A percentile compares a stretch with the other conserved stretches of the same genome.
phyloP scores from a whole-genome alignment of 64 coral and sea anemone species.

The Montipora efflorescens region DNA sequence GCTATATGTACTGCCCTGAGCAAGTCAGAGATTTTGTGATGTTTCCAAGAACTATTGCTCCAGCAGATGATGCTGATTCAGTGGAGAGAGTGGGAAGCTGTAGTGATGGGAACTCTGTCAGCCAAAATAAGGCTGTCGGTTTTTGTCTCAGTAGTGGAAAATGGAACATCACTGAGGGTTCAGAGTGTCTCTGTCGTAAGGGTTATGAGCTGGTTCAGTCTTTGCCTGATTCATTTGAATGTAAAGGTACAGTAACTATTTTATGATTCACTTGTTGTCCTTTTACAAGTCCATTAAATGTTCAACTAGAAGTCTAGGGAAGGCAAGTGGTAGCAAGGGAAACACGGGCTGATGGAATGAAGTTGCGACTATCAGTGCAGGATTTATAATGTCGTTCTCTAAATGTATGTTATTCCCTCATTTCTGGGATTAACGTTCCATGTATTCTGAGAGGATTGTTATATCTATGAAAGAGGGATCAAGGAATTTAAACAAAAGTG shows the following conservation, averaged over 20 bases:
- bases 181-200: constrained; percentile 8
- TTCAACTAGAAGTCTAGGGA: too few species aligned
- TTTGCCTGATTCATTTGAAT: not conserved
- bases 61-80: not conserved
- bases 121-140: not conserved
- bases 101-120: not conserved
- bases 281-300: too few species aligned
- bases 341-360: too few species aligned
- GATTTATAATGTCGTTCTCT: too few species aligned
- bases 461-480: too few species aligned
- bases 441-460: too few species aligned
- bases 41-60: constrained; percentile 45
- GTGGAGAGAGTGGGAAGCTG: constrained; percentile 33
- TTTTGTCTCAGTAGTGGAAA: constrained; percentile 49
- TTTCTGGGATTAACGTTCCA: too few species aligned
- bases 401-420: too few species aligned
- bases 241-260: not conserved
- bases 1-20: constrained; percentile 34
- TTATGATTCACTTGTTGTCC: too few species aligned
- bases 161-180: constrained; percentile 45
- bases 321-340: too few species aligned
- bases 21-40: not conserved
- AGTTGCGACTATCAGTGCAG: too few species aligned
- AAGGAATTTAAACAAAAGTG: too few species aligned
- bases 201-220: constrained; percentile 29